Evolutionary conservation across 2,113 vertebrate species (phyloP).

Genomic region (Phalacrocorax carbo): DNA sequence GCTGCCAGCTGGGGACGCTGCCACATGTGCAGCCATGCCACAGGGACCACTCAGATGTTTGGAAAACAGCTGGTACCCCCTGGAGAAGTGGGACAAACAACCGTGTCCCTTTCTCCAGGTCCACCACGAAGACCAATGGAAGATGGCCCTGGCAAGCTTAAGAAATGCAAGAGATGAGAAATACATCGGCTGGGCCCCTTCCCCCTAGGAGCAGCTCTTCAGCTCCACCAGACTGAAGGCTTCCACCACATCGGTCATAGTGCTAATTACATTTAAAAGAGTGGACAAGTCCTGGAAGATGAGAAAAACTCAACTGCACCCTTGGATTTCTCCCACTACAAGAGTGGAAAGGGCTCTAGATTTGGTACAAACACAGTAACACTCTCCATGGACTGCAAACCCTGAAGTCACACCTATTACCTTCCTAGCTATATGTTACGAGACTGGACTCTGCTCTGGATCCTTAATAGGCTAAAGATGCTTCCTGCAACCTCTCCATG

Average conservation of each 20-base stretch:
- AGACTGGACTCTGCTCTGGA: not conserved
- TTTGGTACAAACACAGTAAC: not conserved
- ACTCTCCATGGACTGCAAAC: not conserved
- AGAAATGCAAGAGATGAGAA: not conserved
- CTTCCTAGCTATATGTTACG: not conserved
- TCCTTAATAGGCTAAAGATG: not conserved
- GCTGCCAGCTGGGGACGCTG: not conserved
- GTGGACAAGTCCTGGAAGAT: not conserved
- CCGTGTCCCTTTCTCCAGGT: not conserved
- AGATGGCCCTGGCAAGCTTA: not conserved
- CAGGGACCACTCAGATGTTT: not conserved
- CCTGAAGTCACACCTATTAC: not conserved
- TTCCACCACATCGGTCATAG: not conserved
- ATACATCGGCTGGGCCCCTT: not conserved
- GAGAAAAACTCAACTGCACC: not conserved
- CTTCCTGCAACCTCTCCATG: not conserved
- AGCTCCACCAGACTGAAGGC: not conserved
- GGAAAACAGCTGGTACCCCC: not conserved
- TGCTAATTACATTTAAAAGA: not conserved
- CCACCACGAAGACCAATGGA: accelerated
- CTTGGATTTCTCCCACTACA: not conserved
- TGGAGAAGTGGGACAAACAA: not conserved
- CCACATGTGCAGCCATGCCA: not conserved
- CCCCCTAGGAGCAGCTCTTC: not conserved
- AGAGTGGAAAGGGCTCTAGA: not conserved